Conservation (phyloP, 2,797 vertebrate genomes). For the Poeciliopsis infans region DNA sequence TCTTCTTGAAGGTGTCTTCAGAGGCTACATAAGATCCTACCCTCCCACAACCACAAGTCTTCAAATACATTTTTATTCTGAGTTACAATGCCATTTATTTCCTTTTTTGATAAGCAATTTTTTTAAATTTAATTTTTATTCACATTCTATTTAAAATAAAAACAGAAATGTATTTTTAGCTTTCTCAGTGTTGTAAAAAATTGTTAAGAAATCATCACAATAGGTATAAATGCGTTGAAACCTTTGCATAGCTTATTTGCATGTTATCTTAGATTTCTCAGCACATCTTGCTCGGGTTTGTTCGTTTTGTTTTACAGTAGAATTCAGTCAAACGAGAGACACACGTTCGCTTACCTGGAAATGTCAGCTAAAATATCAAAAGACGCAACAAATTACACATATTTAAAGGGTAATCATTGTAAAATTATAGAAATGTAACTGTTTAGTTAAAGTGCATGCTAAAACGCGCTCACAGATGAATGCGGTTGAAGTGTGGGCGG, state of each 20-base stretch:
- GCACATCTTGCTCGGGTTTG: constrained; percentile 22
- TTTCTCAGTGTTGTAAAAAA: neutral
- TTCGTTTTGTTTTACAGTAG: constrained; percentile 32
- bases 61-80: neutral
- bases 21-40: neutral
- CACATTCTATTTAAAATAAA: neutral
- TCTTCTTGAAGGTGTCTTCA: neutral
- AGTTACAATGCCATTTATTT: neutral
- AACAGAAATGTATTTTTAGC: neutral
- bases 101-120: neutral
- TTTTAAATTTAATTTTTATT: neutral
- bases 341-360: neutral
- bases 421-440: neutral
- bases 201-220: neutral
- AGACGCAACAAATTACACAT: neutral
- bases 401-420: neutral
- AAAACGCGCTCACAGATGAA: neutral
- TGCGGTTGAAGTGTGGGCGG: neutral
- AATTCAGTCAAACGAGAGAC: constrained; percentile 25
- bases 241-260: constrained; percentile 10
- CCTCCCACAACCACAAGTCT: neutral
- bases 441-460: neutral
- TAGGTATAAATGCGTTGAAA: neutral
- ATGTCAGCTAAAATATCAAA: neutral
- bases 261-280: constrained; percentile 18